These are phyloP conservation scores for Drosophila trichaetosa DNA, from an alignment of 2,888 invertebrate genomes.

Conservation along the genomic window DNA sequence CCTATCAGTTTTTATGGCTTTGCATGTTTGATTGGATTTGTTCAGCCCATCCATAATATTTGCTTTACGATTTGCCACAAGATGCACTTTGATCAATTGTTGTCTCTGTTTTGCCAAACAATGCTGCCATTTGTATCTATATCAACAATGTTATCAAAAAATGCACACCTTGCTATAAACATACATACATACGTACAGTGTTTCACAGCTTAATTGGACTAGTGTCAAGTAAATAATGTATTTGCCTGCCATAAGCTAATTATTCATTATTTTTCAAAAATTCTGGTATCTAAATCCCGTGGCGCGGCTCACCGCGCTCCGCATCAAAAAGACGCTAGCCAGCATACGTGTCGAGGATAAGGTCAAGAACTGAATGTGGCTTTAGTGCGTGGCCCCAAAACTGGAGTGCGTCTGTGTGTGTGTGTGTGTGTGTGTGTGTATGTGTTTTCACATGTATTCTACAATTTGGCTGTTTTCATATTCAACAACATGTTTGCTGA, in stretches of 20 bases:
- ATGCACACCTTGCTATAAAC: neutral
- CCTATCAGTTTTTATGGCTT: conserved; percentile 8
- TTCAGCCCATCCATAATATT: neutral
- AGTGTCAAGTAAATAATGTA: too few relatives aligned
- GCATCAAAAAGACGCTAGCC: conserved; percentile 98
- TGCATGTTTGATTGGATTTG: conserved; percentile 30
- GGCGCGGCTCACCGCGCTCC: conserved; percentile 96
- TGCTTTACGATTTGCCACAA: neutral
- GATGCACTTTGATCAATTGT: conserved; percentile 22
- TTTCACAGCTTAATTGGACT: too few relatives aligned
- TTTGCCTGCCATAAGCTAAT: too few relatives aligned
- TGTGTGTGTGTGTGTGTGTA: neutral
- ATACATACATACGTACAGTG: neutral
- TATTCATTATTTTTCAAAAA: too few relatives aligned
- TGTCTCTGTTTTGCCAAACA: neutral
- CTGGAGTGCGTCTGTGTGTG: neutral
- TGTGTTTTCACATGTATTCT: neutral
- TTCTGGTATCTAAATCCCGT: conserved; percentile 91
- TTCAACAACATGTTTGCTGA: neutral
- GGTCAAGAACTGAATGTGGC: conserved; percentile 85
- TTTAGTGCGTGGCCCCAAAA: conserved; percentile 54
- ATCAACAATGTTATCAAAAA: neutral
- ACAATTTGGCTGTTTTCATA: neutral
- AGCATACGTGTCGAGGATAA: conserved; percentile 89
- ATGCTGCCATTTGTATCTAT: neutral